A percentile compares a stretch with the other conserved stretches of the same genome.
Conservation (phyloP, 2,888 invertebrate genomes). For the Metalampra italica region DNA sequence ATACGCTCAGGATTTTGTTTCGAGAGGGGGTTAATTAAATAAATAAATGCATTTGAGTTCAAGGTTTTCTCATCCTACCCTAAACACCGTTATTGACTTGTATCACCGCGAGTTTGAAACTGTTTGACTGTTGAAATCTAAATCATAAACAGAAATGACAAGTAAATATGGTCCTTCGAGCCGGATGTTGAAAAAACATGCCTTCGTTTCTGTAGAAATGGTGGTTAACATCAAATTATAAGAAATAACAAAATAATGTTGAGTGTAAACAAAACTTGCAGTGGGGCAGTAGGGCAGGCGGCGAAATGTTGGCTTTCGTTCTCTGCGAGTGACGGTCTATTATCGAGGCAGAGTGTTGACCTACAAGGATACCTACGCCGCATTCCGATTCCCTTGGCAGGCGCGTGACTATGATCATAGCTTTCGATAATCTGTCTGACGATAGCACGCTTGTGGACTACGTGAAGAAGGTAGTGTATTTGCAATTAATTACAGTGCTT, state of each 20-base stretch:
- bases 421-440: constrained; percentile 8
- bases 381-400: constrained; percentile 46
- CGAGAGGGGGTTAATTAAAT: too few relatives aligned
- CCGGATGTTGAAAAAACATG: background rate
- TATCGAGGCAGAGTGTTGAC: constrained; percentile 42
- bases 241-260: constrained; percentile 38
- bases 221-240: background rate
- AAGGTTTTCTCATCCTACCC: background rate
- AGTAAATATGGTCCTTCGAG: background rate
- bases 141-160: background rate
- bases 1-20: too few relatives aligned
- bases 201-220: background rate
- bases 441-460: background rate
- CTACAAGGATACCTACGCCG: constrained; percentile 51
- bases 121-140: background rate
- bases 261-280: constrained; percentile 34
- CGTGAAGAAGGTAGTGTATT: background rate
- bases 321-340: constrained; percentile 44
- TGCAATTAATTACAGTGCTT: background rate
- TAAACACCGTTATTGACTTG: too few relatives aligned
- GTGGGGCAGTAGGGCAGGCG: constrained; percentile 57
- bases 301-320: constrained; percentile 62
- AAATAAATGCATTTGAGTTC: background rate
- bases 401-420: background rate
- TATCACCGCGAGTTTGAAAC: too few relatives aligned